Conservation (phyloP, 2,113 vertebrate genomes). For the Salvelinus alpinus region DNA sequence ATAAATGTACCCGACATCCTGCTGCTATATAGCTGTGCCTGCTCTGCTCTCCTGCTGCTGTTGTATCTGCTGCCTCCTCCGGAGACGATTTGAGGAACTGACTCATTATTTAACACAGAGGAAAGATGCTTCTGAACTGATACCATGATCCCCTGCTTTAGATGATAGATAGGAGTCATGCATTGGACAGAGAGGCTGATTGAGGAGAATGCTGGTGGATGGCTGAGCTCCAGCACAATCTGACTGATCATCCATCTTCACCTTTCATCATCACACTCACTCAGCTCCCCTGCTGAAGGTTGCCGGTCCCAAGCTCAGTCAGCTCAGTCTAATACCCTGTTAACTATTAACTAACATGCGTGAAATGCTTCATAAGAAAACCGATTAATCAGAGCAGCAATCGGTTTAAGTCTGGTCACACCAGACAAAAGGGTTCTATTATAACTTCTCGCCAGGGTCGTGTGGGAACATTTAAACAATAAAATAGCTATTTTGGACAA, state of each 20-base stretch:
- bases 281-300: not conserved
- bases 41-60: not conserved
- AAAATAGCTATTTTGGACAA: constrained; percentile 31
- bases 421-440: constrained; percentile 26
- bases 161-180: too few species aligned
- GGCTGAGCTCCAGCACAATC: not conserved
- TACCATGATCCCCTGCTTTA: constrained; percentile 16
- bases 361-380: constrained; percentile 32
- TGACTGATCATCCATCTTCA: constrained; percentile 25
- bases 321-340: not conserved
- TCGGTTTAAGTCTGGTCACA: constrained; percentile 22
- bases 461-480: constrained; percentile 10
- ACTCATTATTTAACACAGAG: constrained; percentile 48
- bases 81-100: constrained; percentile 27
- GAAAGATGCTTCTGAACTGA: constrained; percentile 32
- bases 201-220: constrained; percentile 6
- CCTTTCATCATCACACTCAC: constrained; percentile 13
- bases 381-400: constrained; percentile 54
- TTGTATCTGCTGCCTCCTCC: not conserved
- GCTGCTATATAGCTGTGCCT: too few species aligned
- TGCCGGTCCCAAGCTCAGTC: constrained; percentile 10
- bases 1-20: not conserved
- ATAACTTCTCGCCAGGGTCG: constrained; percentile 31
- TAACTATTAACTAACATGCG: constrained; percentile 20
- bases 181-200: not conserved